Conservation (phyloP, 2,888 invertebrate genomes). For the Magallana nippona region DNA sequence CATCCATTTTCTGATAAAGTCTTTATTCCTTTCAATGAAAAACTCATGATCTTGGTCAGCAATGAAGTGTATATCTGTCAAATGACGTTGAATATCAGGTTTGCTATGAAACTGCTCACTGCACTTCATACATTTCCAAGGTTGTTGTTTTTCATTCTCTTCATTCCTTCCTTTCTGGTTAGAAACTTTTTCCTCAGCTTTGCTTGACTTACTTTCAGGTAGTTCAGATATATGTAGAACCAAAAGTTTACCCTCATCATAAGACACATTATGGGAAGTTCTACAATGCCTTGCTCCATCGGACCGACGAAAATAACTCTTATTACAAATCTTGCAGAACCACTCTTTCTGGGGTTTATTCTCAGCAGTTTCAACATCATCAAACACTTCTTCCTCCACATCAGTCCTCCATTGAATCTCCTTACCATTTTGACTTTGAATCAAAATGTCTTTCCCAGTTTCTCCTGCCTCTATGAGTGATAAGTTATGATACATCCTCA, state of each 20-base stretch:
- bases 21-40: constrained; percentile 34
- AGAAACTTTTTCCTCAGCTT: not conserved
- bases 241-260: not conserved
- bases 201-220: not conserved
- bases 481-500: constrained; percentile 5
- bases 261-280: not conserved
- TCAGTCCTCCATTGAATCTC: not conserved
- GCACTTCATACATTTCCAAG: constrained; percentile 23
- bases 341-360: constrained; percentile 8
- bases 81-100: constrained; percentile 5
- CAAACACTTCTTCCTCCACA: not conserved
- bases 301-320: constrained; percentile 1
- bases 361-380: not conserved
- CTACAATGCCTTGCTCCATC: constrained; percentile 19
- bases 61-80: constrained; percentile 32
- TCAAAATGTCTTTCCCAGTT: not conserved
- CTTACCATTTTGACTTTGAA: not conserved
- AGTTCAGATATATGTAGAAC: constrained; percentile 19
- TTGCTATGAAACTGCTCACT: constrained; percentile 7
- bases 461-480: not conserved
- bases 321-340: constrained; percentile 18
- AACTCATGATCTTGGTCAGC: constrained; percentile 38
- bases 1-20: constrained; percentile 9
- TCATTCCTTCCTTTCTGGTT: not conserved
- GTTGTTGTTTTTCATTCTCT: not conserved